Percentiles rank a stretch among this genome's conserved stretches.
Evolutionary conservation across 2,888 invertebrate species (phyloP).

Genomic region (Malthinus seriepunctatus): DNA sequence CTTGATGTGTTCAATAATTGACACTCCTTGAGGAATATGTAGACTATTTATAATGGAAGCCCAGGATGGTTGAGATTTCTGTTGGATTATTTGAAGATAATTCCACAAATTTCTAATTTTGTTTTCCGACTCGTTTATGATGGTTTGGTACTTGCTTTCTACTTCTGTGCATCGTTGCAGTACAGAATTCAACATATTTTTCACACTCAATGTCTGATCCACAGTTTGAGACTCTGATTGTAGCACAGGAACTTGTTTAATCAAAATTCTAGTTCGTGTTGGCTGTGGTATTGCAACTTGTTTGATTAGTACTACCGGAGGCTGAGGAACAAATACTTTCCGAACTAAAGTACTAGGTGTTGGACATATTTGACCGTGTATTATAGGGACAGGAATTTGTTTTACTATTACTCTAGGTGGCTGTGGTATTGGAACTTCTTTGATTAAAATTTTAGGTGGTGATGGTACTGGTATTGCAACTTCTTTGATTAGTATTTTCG

Average conservation of each 20-base stretch:
- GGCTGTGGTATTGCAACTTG: constrained; percentile 1
- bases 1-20: constrained; percentile 6
- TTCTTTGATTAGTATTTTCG: constrained; percentile 14
- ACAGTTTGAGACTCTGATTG: no score
- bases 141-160: no score
- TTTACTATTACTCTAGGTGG: background rate
- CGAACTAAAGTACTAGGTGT: background rate
- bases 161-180: no score
- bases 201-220: no score
- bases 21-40: constrained; percentile 3
- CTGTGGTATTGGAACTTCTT: background rate
- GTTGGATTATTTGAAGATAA: background rate
- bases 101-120: no score
- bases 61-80: background rate
- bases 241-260: constrained; percentile 12
- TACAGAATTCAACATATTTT: no score
- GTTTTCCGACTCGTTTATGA: no score
- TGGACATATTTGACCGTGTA: background rate
- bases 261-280: constrained; percentile 4
- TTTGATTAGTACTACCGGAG: constrained; percentile 1
- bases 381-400: background rate
- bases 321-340: background rate
- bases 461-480: background rate
- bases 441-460: background rate
- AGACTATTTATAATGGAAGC: background rate